Evolutionary conservation across 2,888 invertebrate genomes (phyloP), one percentile per base, ranked within the genome.

Genomic region (Hesperia comma): DNA sequence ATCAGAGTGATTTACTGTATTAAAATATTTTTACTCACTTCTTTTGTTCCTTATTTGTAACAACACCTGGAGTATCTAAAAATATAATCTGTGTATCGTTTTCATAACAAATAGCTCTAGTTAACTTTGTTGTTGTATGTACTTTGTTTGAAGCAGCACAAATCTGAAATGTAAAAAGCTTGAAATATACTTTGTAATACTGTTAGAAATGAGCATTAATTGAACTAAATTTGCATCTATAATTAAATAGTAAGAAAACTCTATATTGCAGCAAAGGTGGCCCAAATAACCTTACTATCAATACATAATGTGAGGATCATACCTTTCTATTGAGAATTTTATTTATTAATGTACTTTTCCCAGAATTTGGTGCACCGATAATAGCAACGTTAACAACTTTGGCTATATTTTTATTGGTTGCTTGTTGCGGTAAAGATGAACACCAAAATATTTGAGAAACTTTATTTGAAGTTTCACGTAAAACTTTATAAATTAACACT

Each of bases 301-400:
- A 17, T 37, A 37, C 12, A 21, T 2, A 21, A 12, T n/a, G 1
- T 53, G 32, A 14, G 10, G 14, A 46, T 82, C 84, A 83, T 87
- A 97, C 97, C 85, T 95, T 95, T 84, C 96, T 94, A 71, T 96
- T 95, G 63, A 97, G 94, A 26, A 99, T 93, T 77, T 94, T 94
- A 87, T 99, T 99, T 37, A 98, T 96, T 37, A 99, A 93, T 0
- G 99, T 98, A 81, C 99, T 99, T 87, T 99, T 99, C 33, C 99
- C 99, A 60, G 96, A 96, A 94, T 99, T 99, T 4, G 99, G 99
- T 14, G 96, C 93, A 2, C 99, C 99, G 73, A 99, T 95, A 21
- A 99, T 95, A 7, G 98, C 97, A 32, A 98, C 95, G 86, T 95
- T 95, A 7, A 95, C 86, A n/a, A 94, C 81, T 88, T 87, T 92